A percentile compares a stretch with the other conserved stretches of the same genome.
Conservation (phyloP, 2,888 invertebrate genomes). For the Phengaris alcon region DNA sequence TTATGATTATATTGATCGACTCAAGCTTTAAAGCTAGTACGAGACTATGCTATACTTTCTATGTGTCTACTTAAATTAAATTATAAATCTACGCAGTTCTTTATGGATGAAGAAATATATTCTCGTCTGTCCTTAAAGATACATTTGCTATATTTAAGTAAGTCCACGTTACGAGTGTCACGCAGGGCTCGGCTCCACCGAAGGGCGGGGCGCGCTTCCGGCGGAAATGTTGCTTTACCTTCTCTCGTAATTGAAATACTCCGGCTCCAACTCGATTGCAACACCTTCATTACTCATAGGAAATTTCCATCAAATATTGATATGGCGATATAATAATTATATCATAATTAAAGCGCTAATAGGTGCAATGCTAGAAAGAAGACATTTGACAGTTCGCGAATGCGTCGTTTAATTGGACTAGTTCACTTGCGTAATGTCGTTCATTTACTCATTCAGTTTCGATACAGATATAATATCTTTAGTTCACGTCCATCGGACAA, state of each 20-base stretch:
- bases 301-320: conserved; percentile 37
- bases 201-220: conserved; percentile 55
- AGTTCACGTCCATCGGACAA: no score
- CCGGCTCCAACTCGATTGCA: conserved; percentile 48
- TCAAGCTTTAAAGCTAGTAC: no score
- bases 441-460: no score
- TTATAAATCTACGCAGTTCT: not conserved
- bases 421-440: no score
- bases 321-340: not conserved
- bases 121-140: not conserved
- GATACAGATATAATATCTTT: no score
- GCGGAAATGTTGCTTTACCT: conserved; percentile 48
- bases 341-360: not conserved
- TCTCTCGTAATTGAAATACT: conserved; percentile 53
- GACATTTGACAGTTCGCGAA: no score
- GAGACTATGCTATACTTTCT: not conserved
- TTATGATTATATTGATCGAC: no score
- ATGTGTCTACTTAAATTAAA: not conserved
- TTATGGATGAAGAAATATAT: not conserved
- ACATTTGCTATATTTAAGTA: not conserved
- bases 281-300: conserved; percentile 40
- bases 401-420: no score
- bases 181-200: conserved; percentile 41
- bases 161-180: not conserved
- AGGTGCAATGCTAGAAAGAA: not conserved